Evolutionary conservation across 2,888 invertebrate species (phyloP).

Genomic region (Stramonita haemastoma): DNA sequence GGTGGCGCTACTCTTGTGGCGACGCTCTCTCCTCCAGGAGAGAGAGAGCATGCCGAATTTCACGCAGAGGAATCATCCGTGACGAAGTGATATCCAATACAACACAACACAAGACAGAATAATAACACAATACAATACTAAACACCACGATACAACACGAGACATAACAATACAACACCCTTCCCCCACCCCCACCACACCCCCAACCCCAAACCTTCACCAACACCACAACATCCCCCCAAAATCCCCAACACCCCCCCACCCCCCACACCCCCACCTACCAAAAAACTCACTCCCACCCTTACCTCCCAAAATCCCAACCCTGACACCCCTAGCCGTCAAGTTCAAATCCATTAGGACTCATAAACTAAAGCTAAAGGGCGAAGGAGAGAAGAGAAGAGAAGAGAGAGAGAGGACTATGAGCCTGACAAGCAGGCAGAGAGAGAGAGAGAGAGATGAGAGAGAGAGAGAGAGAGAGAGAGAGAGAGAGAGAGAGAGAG

Average conservation of each 20-base stretch:
- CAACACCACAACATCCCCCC: no score
- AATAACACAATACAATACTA: no score
- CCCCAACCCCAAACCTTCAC: no score
- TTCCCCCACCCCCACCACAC: no score
- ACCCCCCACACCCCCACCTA: not conserved
- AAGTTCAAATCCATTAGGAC: conserved; percentile 18
- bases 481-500: not conserved
- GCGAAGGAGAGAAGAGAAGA: not conserved
- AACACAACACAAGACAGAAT: no score
- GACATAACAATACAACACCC: no score
- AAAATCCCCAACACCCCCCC: not conserved
- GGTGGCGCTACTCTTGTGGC: no score
- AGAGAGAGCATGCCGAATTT: no score
- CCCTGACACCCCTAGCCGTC: not conserved
- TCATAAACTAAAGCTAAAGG: not conserved
- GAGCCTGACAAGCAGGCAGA: not conserved
- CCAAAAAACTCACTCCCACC: not conserved
- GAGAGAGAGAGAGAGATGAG: not conserved
- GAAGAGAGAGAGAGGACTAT: not conserved
- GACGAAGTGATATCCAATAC: not conserved
- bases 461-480: not conserved
- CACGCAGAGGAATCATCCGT: no score
- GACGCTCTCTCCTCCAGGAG: no score
- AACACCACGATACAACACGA: no score
- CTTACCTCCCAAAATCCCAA: not conserved